These are phyloP conservation scores for Tholera decimalis DNA, from an alignment of 2,888 invertebrate species.

Conservation along the genomic window DNA sequence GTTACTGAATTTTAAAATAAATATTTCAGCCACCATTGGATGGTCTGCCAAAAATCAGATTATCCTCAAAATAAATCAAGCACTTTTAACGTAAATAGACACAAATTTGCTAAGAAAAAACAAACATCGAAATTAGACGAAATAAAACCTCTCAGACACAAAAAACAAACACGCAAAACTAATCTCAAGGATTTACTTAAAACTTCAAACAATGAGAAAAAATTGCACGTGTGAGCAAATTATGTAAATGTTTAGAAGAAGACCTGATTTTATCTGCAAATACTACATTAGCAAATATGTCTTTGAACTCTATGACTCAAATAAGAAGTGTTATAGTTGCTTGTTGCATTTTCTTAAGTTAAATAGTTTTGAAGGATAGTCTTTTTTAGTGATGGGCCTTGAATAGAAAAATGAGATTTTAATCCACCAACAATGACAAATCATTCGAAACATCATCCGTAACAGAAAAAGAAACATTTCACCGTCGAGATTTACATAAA, in stretches of 20 bases:
- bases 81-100: not conserved
- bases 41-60: not conserved
- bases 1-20: too few relatives aligned
- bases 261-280: slow-evolving; percentile 22
- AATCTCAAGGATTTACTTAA: slow-evolving; percentile 32
- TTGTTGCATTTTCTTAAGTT: slow-evolving; percentile 1
- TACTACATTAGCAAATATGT: not conserved
- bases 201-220: slow-evolving; percentile 29
- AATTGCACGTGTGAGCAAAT: slow-evolving; percentile 23
- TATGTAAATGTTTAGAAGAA: slow-evolving; percentile 18
- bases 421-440: too few relatives aligned
- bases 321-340: slow-evolving; percentile 1
- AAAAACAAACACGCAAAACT: slow-evolving; percentile 9
- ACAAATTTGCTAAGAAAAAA: not conserved
- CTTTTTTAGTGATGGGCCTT: too few relatives aligned
- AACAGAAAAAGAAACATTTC: too few relatives aligned
- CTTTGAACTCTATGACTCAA: slow-evolving; percentile 2
- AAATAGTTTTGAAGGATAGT: slow-evolving; percentile 18
- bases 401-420: too few relatives aligned
- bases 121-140: not conserved
- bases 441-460: too few relatives aligned
- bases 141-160: slow-evolving; percentile 13
- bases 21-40: too few relatives aligned
- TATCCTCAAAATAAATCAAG: not conserved
- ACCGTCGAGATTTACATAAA: too few relatives aligned